Evolutionary conservation across 2,797 vertebrate species (phyloP).

Genomic region (Halcyon chelicuti): DNA sequence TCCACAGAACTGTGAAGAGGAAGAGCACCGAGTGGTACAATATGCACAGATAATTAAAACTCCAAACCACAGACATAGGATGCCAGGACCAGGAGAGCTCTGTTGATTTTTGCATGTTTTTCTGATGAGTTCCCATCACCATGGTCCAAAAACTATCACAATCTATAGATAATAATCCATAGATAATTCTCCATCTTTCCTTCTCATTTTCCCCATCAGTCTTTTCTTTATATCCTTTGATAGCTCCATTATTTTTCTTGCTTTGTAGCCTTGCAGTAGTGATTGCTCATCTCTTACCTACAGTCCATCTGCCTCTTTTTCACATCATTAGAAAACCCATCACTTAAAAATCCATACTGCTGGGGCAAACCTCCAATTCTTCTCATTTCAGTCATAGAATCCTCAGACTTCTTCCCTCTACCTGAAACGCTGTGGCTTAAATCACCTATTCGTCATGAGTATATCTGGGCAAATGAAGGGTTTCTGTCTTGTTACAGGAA

Average conservation of each 20-base stretch:
- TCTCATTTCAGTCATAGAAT: slow-evolving; percentile 5
- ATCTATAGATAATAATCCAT: neutral
- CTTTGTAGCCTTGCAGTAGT: neutral
- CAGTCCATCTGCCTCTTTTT: neutral
- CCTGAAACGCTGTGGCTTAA: neutral
- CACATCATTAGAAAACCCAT: neutral
- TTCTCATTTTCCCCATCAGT: neutral
- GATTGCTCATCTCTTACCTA: slow-evolving; percentile 20
- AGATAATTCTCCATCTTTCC: neutral
- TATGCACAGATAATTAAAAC: neutral
- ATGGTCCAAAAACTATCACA: neutral
- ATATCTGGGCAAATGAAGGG: neutral
- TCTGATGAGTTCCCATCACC: neutral
- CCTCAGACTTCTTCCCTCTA: neutral
- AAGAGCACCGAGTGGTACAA: neutral
- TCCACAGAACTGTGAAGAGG: neutral
- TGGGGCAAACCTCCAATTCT: neutral
- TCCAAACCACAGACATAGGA: neutral
- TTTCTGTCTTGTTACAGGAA: neutral
- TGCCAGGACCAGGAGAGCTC: neutral
- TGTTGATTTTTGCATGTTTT: neutral
- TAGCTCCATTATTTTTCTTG: slow-evolving; percentile 5
- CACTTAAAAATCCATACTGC: neutral
- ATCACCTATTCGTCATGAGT: neutral
- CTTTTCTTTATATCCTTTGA: slow-evolving; percentile 10